Evolutionary conservation across 2,888 invertebrate species (phyloP).

Genomic region (Pollenia griseotomentosa): DNA sequence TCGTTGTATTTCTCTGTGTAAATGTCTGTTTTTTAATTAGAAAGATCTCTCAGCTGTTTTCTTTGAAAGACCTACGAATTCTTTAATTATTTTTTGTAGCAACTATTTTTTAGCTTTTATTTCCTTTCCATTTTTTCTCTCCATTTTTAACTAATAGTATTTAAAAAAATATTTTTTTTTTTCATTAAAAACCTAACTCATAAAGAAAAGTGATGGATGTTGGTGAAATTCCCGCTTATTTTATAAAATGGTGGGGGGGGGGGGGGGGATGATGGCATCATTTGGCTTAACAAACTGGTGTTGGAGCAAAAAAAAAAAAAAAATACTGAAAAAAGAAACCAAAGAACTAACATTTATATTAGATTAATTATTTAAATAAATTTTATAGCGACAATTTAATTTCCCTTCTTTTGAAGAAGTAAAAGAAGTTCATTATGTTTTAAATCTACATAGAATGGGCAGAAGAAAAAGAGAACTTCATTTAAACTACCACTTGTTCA

Average conservation of each 20-base stretch:
- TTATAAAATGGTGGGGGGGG: neutral
- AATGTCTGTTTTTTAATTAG: constrained; percentile 44
- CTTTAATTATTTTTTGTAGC: constrained; percentile 28
- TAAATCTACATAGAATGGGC: neutral
- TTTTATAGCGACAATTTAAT: constrained; percentile 64
- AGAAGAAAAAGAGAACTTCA: constrained; percentile 6
- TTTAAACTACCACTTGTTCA: constrained; percentile 1
- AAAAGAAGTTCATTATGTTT: constrained; percentile 48
- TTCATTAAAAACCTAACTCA: neutral
- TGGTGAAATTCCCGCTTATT: no score
- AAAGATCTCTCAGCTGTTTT: constrained; percentile 11
- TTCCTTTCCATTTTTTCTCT: constrained; percentile 9
- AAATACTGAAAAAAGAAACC: neutral
- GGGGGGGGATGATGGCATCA: neutral
- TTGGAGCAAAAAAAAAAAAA: neutral
- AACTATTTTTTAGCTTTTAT: constrained; percentile 8
- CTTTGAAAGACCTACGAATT: constrained; percentile 25
- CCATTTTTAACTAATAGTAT: constrained; percentile 13
- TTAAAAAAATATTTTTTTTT: constrained; percentile 22
- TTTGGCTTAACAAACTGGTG: constrained; percentile 3
- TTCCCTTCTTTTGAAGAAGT: constrained; percentile 7
- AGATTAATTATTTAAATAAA: constrained; percentile 71
- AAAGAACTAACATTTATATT: constrained; percentile 62
- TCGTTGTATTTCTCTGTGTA: neutral
- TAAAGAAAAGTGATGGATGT: neutral